Percentiles rank a stretch among this genome's conserved stretches.
Conservation (phyloP, 2,797 vertebrate species). For the Sarcophilus harrisii region DNA sequence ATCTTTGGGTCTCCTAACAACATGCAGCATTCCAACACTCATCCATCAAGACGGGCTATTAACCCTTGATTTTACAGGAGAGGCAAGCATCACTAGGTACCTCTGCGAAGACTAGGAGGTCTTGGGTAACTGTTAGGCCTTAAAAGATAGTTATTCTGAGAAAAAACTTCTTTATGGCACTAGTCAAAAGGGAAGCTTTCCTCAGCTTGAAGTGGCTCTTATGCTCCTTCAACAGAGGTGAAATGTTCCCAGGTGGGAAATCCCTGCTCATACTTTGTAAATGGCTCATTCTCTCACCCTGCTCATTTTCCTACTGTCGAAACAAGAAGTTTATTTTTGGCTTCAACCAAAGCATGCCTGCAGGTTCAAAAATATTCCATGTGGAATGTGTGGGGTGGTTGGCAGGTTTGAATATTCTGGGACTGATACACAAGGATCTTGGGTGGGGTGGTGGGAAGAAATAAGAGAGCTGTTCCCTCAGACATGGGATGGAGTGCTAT, state of each 20-base stretch:
- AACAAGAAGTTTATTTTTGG: conserved; percentile 75
- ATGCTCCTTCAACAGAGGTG: neutral
- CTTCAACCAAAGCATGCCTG: conserved; percentile 67
- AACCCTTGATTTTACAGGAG: neutral
- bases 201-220: conserved; percentile 5
- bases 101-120: neutral
- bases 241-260: conserved; percentile 41
- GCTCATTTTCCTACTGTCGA: conserved; percentile 57
- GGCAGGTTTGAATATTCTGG: conserved; percentile 9
- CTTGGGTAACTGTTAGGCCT: neutral
- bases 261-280: neutral
- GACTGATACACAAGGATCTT: neutral
- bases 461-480: neutral
- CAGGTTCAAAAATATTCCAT: conserved; percentile 67
- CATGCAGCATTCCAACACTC: neutral
- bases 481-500: neutral
- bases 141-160: neutral
- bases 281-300: conserved; percentile 23
- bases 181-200: neutral
- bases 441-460: neutral
- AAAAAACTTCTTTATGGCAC: neutral
- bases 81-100: neutral
- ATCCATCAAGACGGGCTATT: neutral
- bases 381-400: conserved; percentile 24
- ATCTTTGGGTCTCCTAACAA: neutral